Evolutionary conservation across 2,797 vertebrate genomes (phyloP).

Genomic region (Notolepis coatsorum): DNA sequence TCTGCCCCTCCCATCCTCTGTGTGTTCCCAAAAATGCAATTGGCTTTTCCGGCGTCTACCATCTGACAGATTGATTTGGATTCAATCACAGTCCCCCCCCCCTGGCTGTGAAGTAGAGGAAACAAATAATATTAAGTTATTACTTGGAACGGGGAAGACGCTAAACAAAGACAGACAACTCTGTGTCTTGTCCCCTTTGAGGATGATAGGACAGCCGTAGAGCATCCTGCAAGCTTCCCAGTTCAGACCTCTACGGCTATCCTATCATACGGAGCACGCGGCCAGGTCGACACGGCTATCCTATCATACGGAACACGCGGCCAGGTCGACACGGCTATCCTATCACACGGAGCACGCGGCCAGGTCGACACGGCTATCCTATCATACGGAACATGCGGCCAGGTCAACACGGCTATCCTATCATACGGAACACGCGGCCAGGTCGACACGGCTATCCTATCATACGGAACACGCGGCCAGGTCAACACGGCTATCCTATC

Average conservation of each 20-base stretch:
- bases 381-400: too few species aligned
- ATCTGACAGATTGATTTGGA: constrained; percentile 71
- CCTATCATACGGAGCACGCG: constrained; percentile 14
- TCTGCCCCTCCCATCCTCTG: too few species aligned
- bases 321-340: too few species aligned
- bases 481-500: too few species aligned
- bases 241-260: constrained; percentile 30
- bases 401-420: too few species aligned
- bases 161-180: constrained; percentile 64
- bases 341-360: too few species aligned
- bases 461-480: too few species aligned
- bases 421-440: too few species aligned
- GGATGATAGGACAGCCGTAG: background rate
- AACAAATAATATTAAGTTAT: constrained; percentile 71
- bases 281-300: constrained; percentile 36
- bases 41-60: constrained; percentile 50
- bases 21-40: constrained; percentile 58
- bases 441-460: too few species aligned
- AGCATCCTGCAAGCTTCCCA: constrained; percentile 49
- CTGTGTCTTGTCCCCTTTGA: constrained; percentile 33
- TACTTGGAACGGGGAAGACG: constrained; percentile 61
- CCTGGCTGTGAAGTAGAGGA: constrained; percentile 57
- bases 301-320: too few species aligned
- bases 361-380: too few species aligned
- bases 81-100: constrained; percentile 54